Base-by-base conservation (phyloP, 2,888 invertebrate species). In the Napeogenes inachia region DNA sequence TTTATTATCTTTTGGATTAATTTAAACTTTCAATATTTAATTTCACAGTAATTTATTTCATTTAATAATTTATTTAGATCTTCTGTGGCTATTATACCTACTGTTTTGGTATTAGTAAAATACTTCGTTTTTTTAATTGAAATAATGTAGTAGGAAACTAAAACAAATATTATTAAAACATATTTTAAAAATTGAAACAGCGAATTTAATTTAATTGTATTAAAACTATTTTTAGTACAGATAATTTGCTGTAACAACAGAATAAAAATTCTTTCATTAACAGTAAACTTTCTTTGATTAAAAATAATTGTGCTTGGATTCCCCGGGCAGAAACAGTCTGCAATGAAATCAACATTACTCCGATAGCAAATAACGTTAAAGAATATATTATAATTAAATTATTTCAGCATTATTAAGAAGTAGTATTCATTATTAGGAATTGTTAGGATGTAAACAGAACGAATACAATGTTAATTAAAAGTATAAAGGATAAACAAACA, bases 251-350 rank as follows among this genome's bases (percentile, higher is more conserved):
- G 30, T 50, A 50, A 50, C 50, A 30, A 30, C 50, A 30, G 50
- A 50, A 50, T 50, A 50, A 50, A 50, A 50, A 50, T 50, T 50
- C 50, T 50, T 50, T 50, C 50, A 50, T 50, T 50, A 50, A 50
- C 50, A 50, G 50, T 50, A 50, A 50, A 50, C 30, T 50, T 50
- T 50, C 50, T n/a, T 50, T 50, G 50, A 50, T 50, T 50, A 50
- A 50, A 50, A 50, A 50, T 50, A 50, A 30, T 50, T 50, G 50
- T 50, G 50, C 50, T 50, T 50, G 50, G 50, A 50, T 30, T 50
- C 50, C 50, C 2, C 50, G 50, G 4, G 21, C 50, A 50, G 30
- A 50, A 50, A 30, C 50, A 30, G 6, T 50, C 6, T 50, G 50
- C 30, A 30, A 50, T 50, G 50, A 30, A 50, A 50, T 30, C 50